phyloP scores from a whole-genome alignment of 2,113 vertebrate genomes.

The Helogale parvula region DNA sequence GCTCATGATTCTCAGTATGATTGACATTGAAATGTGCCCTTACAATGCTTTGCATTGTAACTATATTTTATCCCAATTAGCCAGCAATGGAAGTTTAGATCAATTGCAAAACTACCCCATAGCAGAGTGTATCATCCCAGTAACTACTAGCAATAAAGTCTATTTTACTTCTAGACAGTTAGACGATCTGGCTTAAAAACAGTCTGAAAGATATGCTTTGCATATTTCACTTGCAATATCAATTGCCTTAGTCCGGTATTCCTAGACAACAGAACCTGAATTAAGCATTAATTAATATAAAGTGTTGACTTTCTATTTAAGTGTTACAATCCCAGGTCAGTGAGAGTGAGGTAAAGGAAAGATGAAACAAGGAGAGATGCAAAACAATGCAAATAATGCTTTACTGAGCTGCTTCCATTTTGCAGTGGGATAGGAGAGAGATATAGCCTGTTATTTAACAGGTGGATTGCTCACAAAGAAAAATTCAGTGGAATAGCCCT shows the following conservation, averaged over 20 bases:
- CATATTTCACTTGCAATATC: neutral
- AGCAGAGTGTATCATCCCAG: neutral
- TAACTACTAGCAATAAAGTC: neutral
- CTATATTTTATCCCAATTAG: neutral
- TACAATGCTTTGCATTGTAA: neutral
- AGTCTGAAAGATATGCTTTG: neutral
- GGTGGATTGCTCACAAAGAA: neutral
- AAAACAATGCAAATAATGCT: neutral
- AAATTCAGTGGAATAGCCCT: neutral
- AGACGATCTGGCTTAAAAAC: neutral
- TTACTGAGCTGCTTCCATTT: neutral
- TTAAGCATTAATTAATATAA: neutral
- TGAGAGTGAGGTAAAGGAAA: neutral
- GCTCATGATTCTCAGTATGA: too few relatives aligned
- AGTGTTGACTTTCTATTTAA: neutral
- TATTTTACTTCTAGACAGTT: neutral
- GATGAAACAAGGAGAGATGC: neutral
- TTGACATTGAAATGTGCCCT: neutral
- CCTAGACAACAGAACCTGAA: neutral
- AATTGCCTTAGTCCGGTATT: neutral
- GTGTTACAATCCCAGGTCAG: neutral
- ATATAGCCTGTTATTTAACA: neutral
- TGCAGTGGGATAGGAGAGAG: neutral
- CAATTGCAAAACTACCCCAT: neutral
- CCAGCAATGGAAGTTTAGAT: neutral